These are phyloP conservation scores for Lepidotrigona ventralis DNA, from an alignment of 1,140 invertebrate genomes.

Conservation along the genomic window DNA sequence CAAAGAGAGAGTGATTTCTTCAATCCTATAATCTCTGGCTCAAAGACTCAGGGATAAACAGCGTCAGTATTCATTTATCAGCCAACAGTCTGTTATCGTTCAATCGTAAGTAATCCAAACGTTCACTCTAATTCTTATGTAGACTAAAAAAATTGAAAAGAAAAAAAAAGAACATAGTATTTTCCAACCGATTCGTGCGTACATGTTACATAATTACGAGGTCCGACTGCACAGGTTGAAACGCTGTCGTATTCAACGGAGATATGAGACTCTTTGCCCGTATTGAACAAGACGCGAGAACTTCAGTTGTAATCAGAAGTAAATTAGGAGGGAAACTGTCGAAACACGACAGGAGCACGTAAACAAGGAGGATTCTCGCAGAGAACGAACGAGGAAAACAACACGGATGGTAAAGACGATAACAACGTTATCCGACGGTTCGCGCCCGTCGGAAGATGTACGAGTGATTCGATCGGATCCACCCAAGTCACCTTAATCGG, in stretches of 20 bases:
- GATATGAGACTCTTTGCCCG: too few species aligned
- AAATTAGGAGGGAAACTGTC: background rate
- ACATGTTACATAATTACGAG: background rate
- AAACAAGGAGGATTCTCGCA: too few species aligned
- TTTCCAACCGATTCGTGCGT: too few species aligned
- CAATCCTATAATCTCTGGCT: too few species aligned
- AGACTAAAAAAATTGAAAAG: too few species aligned
- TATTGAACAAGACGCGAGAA: background rate
- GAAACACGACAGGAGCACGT: background rate
- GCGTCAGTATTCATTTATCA: too few species aligned
- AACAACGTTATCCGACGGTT: slow-evolving; percentile 14
- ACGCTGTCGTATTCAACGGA: background rate
- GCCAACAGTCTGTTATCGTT: too few species aligned
- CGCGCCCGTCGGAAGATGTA: slow-evolving; percentile 7
- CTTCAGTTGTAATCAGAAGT: background rate
- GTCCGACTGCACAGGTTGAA: background rate
- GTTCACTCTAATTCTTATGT: too few species aligned
- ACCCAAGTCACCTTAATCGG: slow-evolving; percentile 19
- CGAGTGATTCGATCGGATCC: slow-evolving; percentile 16
- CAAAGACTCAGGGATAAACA: too few species aligned
- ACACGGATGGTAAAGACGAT: slow-evolving; percentile 10
- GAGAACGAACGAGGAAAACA: background rate
- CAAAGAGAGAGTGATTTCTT: too few species aligned
- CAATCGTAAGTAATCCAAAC: too few species aligned
- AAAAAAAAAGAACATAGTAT: too few species aligned